phyloP scores from a whole-genome alignment of 64 coral and sea anemone genomes.

The Actinia tenebrosa region DNA sequence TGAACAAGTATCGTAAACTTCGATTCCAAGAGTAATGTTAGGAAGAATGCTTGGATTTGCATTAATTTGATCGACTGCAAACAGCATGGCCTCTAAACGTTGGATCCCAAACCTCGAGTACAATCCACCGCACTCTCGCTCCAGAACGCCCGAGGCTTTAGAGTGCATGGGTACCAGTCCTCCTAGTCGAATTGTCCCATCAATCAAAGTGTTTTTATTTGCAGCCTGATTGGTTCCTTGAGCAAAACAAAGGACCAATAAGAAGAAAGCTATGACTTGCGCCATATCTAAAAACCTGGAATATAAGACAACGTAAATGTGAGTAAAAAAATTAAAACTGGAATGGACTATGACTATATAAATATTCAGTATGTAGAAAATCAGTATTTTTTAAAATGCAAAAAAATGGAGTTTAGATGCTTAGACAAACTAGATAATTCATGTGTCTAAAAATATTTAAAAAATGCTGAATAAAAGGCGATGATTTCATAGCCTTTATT shows the following conservation, averaged over 20 bases:
- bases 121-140: conserved; percentile 40
- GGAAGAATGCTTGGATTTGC: conserved; percentile 39
- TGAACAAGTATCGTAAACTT: conserved; percentile 76
- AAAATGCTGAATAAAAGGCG: no score
- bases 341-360: no score
- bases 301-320: background rate
- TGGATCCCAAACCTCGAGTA: conserved; percentile 74
- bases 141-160: background rate
- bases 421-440: no score
- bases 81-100: conserved; percentile 78
- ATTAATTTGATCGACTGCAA: conserved; percentile 83
- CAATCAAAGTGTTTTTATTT: conserved; percentile 15
- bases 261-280: background rate
- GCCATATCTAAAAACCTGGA: background rate
- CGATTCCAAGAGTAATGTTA: conserved; percentile 67
- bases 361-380: no score
- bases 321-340: background rate
- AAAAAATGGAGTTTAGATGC: no score
- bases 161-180: conserved; percentile 72
- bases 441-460: no score
- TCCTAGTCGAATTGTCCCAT: conserved; percentile 63
- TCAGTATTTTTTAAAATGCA: no score
- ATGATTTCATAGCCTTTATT: no score
- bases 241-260: background rate
- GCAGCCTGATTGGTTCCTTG: background rate